These are phyloP conservation scores for Contarinia nasturtii DNA, from an alignment of 1,140 invertebrate species.

Conservation along the genomic window DNA sequence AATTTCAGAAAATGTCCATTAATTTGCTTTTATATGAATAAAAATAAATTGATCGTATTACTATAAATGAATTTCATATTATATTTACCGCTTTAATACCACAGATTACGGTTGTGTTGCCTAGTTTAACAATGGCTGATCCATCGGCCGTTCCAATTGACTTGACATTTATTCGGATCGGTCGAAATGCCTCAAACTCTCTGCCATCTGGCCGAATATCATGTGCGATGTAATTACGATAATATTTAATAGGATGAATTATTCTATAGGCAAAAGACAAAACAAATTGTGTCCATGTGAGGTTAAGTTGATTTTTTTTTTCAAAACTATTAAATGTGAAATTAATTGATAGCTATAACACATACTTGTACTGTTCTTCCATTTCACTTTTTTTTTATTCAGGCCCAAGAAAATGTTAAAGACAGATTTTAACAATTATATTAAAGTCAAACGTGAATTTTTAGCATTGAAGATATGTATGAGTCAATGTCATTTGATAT, in stretches of 20 bases:
- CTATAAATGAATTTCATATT: neutral
- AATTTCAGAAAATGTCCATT: constrained; percentile 10
- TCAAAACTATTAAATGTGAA: too few relatives aligned
- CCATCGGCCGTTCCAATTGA: constrained; percentile 49
- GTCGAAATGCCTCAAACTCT: constrained; percentile 37
- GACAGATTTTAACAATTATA: too few relatives aligned
- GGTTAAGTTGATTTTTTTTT: too few relatives aligned
- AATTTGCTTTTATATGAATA: constrained; percentile 1
- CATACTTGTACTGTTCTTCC: too few relatives aligned
- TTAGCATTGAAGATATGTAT: too few relatives aligned
- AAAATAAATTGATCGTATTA: constrained; percentile 5
- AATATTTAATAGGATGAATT: constrained; percentile 40
- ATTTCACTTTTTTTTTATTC: too few relatives aligned
- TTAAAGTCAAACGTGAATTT: too few relatives aligned
- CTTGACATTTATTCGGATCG: constrained; percentile 35
- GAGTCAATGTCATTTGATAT: too few relatives aligned
- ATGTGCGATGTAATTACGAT: constrained; percentile 34
- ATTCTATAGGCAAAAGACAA: constrained; percentile 29
- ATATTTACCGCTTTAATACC: constrained; percentile 56
- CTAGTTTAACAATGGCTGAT: constrained; percentile 49
- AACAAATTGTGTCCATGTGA: too few relatives aligned
- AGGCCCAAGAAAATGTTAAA: too few relatives aligned
- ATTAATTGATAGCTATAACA: too few relatives aligned
- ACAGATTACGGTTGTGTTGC: constrained; percentile 51
- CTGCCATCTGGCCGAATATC: constrained; percentile 42